Evolutionary conservation across 1,140 invertebrate genomes (phyloP).

Genomic region (Neodiprion fabricii): DNA sequence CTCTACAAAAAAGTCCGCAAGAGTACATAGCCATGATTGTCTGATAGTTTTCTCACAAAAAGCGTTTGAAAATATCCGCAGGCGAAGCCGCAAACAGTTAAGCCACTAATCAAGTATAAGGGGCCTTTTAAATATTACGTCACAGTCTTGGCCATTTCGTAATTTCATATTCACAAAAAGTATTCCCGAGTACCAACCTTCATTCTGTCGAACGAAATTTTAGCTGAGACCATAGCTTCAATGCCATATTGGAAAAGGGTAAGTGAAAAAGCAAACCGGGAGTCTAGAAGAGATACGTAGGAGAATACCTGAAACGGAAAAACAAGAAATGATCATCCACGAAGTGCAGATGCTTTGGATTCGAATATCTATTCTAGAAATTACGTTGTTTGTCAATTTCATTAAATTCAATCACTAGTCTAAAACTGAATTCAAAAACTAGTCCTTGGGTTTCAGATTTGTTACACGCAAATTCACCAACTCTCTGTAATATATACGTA

Average conservation of each 20-base stretch:
- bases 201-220: conserved; percentile 49
- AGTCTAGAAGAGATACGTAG: conserved; percentile 51
- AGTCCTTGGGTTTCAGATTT: neutral
- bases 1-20: too few relatives aligned
- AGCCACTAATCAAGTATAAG: too few relatives aligned
- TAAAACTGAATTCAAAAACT: conserved; percentile 11
- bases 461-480: conserved; percentile 1
- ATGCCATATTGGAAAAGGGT: conserved; percentile 49
- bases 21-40: too few relatives aligned
- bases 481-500: neutral
- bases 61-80: too few relatives aligned
- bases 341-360: too few relatives aligned
- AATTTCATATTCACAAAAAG: neutral
- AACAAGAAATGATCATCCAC: neutral
- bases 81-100: too few relatives aligned
- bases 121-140: too few relatives aligned
- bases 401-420: too few relatives aligned
- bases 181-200: conserved; percentile 43
- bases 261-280: conserved; percentile 52
- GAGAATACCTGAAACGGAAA: conserved; percentile 54
- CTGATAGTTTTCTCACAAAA: too few relatives aligned
- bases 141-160: too few relatives aligned
- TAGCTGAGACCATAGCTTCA: conserved; percentile 47
- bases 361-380: too few relatives aligned
- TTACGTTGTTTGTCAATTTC: too few relatives aligned